Base-by-base conservation (phyloP, 1,140 invertebrate species). In the Latrodectus geometricus region DNA sequence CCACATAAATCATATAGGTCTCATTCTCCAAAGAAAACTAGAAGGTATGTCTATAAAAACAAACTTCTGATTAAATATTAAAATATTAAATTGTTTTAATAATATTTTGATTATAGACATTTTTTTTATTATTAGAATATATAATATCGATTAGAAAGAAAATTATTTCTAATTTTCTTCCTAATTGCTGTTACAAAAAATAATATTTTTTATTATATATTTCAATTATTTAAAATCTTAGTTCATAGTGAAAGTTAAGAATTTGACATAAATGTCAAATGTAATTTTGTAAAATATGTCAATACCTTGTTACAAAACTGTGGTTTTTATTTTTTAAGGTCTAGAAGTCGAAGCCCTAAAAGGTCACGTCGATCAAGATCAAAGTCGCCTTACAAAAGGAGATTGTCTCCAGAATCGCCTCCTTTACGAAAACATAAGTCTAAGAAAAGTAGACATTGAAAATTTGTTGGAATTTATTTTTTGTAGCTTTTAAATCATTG, bases 321-420 rank as follows among this genome's bases (percentile, higher is more conserved):
- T n/a, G n/a, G n/a, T n/a, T n/a, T n/a, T n/a, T n/a, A 17, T 48
- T 80, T 81, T 77, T 73, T 11, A 20, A 89, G 88, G 23, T 89
- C 88, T 50, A 54, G 80, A 52, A 89, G 88, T 72, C 87, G 88
- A 17, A 89, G 88, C 68, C 88, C 88, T 1, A 89, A 88, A 74
- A 49, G 88, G 9, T 88, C 86, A 9, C 68, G 89, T 50, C 61
- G 89, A 14, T 89, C 88, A 52, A 86, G 90, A 20, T 89, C 90
- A 21, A 88, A 89, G 35, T 90, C 90, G 9, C 89, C 90, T 12
- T 88, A 89, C 9, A 89, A 89, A 69, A 81, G 89, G 20, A 81
- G 88, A 17, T 88, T 89, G 8, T 83, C 88, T 3, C 89, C 89
- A 15, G 89, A 88, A 48, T 88, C 89, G 23, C 88, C 89, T 15